Evolutionary conservation across 2,113 vertebrate species (phyloP).

Genomic region (Psettodes erumei): DNA sequence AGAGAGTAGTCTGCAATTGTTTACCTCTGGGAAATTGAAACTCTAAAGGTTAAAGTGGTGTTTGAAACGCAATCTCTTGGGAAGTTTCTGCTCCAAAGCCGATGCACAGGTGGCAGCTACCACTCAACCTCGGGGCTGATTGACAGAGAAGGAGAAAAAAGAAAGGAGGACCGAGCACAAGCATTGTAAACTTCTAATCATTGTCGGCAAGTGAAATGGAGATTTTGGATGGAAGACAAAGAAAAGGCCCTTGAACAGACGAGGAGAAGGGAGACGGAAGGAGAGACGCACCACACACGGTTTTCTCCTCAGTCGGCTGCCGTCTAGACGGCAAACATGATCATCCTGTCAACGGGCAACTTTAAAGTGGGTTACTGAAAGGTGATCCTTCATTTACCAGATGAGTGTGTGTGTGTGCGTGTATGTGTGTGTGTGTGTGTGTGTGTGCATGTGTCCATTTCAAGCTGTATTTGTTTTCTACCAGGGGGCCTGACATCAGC

Average conservation of each 20-base stretch:
- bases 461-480: conserved; percentile 19
- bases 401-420: conserved; percentile 22
- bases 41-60: background rate
- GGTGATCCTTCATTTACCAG: conserved; percentile 43
- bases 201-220: conserved; percentile 3
- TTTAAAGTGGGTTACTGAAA: conserved; percentile 61
- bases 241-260: conserved; percentile 1
- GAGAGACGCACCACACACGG: conserved; percentile 22
- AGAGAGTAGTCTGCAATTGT: background rate
- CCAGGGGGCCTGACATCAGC: background rate
- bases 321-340: conserved; percentile 64
- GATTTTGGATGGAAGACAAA: background rate
- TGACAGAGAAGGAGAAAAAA: background rate
- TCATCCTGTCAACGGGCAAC: conserved; percentile 60
- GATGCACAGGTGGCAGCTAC: conserved; percentile 8
- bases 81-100: background rate
- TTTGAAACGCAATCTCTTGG: conserved; percentile 14
- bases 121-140: background rate
- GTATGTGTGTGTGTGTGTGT: background rate
- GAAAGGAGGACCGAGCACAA: background rate
- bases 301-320: conserved; percentile 54
- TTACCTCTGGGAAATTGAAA: background rate
- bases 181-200: conserved; percentile 1
- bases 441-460: background rate
- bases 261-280: background rate